Evolutionary conservation across 2,113 vertebrate genomes (phyloP).

Genomic region (pig (Sus scrofa)): T2T-Sscrofa CM000819.6:32597501-32598000

Average conservation of each 20-base stretch:
- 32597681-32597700: not conserved
- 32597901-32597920: too few species aligned
- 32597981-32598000: too few species aligned
- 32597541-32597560: not conserved
- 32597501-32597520: not conserved
- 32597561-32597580: not conserved
- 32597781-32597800: not conserved
- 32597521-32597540: not conserved
- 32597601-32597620: not conserved
- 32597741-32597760: not conserved
- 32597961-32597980: too few species aligned
- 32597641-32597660: not conserved
- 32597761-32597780: fast-evolving
- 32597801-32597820: not conserved
- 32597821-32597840: too few species aligned
- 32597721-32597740: not conserved
- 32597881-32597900: too few species aligned
- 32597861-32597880: too few species aligned
- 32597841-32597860: too few species aligned
- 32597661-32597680: not conserved
- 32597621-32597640: not conserved
- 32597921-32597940: too few species aligned
- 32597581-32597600: not conserved
- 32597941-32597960: too few species aligned
- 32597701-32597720: not conserved